These are phyloP conservation scores for Ormyrus pomaceus DNA, from an alignment of 2,888 invertebrate species.

Conservation along the genomic window DNA sequence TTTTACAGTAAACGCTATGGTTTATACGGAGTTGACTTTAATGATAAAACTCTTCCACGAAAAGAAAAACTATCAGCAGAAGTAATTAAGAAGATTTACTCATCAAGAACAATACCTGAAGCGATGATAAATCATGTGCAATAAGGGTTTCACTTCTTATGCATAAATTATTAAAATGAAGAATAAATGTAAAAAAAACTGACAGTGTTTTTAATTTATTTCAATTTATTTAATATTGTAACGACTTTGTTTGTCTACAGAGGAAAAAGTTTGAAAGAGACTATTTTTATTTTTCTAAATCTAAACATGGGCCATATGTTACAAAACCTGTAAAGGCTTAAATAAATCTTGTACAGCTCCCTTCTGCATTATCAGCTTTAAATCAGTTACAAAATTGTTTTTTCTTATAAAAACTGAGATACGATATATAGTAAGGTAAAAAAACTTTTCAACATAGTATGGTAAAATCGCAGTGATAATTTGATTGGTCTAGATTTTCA, in stretches of 20 bases:
- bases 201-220: slow-evolving; percentile 59
- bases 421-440: not conserved
- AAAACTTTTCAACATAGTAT: slow-evolving; percentile 5
- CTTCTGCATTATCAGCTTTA: not conserved
- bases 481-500: too few relatives aligned
- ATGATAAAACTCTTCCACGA: slow-evolving; percentile 78
- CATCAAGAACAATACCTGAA: slow-evolving; percentile 64
- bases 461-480: not conserved
- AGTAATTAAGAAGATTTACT: slow-evolving; percentile 78
- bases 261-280: slow-evolving; percentile 63
- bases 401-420: not conserved
- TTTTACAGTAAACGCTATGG: slow-evolving; percentile 77
- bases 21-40: slow-evolving; percentile 82
- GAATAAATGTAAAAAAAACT: not conserved
- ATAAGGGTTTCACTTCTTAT: too few relatives aligned
- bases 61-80: slow-evolving; percentile 81
- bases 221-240: slow-evolving; percentile 60
- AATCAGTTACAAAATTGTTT: slow-evolving; percentile 15
- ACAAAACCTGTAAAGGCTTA: slow-evolving; percentile 57
- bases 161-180: too few relatives aligned
- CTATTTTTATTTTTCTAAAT: slow-evolving; percentile 58
- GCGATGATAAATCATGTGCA: too few relatives aligned
- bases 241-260: slow-evolving; percentile 62
- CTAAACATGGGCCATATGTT: slow-evolving; percentile 65
- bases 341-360: slow-evolving; percentile 21